phyloP scores from a whole-genome alignment of 1,140 invertebrate species.

The Magallana ariakensis region DNA sequence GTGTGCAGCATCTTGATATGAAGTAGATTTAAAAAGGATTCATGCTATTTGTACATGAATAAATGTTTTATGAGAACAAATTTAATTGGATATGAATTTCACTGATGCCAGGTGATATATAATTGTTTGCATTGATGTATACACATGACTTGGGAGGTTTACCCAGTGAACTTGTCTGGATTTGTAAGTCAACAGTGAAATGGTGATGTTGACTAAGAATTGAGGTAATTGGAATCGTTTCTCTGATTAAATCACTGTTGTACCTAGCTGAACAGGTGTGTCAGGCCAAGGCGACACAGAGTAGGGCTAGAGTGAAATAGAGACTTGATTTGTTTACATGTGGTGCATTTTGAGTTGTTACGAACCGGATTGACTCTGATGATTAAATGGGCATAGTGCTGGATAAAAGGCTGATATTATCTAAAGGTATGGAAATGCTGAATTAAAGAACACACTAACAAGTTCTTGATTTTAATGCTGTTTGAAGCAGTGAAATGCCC shows the following conservation, averaged over 20 bases:
- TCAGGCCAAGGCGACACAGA: background rate
- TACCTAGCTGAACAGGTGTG: constrained; percentile 10
- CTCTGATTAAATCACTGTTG: background rate
- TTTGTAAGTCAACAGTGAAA: background rate
- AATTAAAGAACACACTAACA: constrained; percentile 33
- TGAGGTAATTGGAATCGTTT: constrained; percentile 5
- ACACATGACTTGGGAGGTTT: background rate
- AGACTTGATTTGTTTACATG: constrained; percentile 16
- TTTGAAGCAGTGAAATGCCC: constrained; percentile 12
- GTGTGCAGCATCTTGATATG: too few species aligned
- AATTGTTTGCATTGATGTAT: background rate
- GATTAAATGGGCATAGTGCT: background rate
- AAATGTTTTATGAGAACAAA: background rate
- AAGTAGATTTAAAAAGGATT: too few species aligned
- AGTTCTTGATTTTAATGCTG: constrained; percentile 9
- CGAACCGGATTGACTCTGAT: background rate
- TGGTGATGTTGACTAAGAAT: background rate
- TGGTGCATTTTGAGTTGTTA: constrained; percentile 11
- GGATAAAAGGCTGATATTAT: constrained; percentile 11
- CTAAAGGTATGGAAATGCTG: background rate
- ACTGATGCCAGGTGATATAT: background rate
- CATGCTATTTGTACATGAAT: too few species aligned
- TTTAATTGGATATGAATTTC: background rate
- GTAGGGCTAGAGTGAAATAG: background rate
- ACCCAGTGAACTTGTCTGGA: background rate